Evolutionary conservation across 2,113 vertebrate species (phyloP).

Genomic region (Chaetorhynchus papuensis): DNA sequence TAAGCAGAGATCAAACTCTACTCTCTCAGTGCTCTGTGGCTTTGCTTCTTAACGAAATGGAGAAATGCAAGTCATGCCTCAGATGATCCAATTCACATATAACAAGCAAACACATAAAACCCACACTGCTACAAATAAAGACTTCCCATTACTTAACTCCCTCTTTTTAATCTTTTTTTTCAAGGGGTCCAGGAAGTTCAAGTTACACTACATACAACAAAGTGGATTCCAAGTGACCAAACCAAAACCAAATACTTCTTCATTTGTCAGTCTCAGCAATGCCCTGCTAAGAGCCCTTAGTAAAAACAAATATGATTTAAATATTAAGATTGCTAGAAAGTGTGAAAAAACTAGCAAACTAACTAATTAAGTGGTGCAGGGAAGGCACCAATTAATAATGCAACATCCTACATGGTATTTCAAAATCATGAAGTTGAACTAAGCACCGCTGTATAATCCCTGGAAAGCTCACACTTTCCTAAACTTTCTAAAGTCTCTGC

Average conservation of each 20-base stretch:
- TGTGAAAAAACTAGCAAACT: not conserved
- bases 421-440: not conserved
- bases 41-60: not conserved
- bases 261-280: not conserved
- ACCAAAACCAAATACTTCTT: not conserved
- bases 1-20: not conserved
- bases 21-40: not conserved
- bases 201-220: not conserved
- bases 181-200: not conserved
- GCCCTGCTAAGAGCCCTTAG: not conserved
- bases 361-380: not conserved
- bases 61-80: not conserved
- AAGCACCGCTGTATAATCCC: not conserved
- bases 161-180: not conserved
- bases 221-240: not conserved
- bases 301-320: not conserved
- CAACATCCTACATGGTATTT: not conserved
- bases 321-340: not conserved
- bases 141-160: not conserved
- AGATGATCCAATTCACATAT: not conserved
- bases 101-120: not conserved
- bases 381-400: not conserved
- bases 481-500: not conserved
- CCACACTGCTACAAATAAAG: not conserved
- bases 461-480: not conserved